A percentile compares a stretch with the other conserved stretches of the same genome.
Conservation (phyloP, 2,797 vertebrate species). For the Argya squamiceps region DNA sequence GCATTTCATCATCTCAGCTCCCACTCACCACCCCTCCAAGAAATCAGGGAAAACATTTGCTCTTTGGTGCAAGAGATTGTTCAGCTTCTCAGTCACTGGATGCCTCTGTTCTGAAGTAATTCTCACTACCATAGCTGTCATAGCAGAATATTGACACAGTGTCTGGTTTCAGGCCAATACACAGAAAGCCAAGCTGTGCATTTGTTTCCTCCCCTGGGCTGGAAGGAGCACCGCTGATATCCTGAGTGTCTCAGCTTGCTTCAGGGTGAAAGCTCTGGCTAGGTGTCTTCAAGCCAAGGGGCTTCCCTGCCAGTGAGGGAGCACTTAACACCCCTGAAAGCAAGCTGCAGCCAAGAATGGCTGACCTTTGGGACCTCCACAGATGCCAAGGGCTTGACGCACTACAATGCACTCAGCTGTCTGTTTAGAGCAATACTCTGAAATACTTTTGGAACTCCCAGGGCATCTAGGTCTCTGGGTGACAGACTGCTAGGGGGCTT, state of each 20-base stretch:
- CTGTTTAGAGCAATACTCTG: not conserved
- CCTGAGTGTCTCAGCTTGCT: not conserved
- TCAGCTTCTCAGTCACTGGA: not conserved
- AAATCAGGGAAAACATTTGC: conserved; percentile 4
- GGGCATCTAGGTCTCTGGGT: not conserved
- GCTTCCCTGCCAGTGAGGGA: not conserved
- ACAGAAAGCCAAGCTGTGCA: not conserved
- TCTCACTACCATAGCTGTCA: not conserved
- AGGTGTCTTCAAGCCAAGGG: not conserved
- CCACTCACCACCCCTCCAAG: not conserved
- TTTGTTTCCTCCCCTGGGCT: not conserved
- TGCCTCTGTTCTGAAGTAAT: conserved; percentile 23
- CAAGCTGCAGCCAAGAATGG: not conserved
- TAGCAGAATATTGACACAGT: conserved; percentile 7
- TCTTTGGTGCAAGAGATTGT: not conserved
- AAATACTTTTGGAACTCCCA: not conserved
- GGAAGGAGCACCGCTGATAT: not conserved
- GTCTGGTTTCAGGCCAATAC: conserved; percentile 26
- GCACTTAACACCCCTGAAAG: not conserved
- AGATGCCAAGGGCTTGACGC: not conserved
- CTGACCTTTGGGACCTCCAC: not conserved
- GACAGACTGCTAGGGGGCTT: not conserved
- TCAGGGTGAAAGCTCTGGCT: not conserved
- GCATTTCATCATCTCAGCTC: not conserved
- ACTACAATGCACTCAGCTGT: accelerated